Base-by-base conservation (phyloP, 2,113 vertebrate species). In the Nyctereutes procyonoides region DNA sequence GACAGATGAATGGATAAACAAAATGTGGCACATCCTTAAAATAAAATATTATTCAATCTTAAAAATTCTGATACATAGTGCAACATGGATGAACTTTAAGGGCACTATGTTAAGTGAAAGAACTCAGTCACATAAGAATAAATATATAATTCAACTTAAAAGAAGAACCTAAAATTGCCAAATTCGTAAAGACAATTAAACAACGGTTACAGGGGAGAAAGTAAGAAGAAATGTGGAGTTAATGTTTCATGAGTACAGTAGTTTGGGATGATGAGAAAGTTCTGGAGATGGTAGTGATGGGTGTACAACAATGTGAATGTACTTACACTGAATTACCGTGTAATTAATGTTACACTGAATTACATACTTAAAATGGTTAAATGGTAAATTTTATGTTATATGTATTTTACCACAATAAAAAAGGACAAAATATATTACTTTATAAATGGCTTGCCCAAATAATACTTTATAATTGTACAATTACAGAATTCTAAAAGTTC, bases 391-490 rank as follows among this genome's bases (percentile, higher is more conserved):
- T 22, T 80, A 51, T 58, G 43, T 71, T 60, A 80, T 51, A 9
- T 58, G 20, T 60, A 65, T 65, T 81, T 83, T 63, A 89, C 19
- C 32, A 73, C 20, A 73, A 48, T 56, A 90, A 83, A 82, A 93
- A 82, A 81, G 35, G 16, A 19, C 26, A 67, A 38, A 53, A 63
- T 58, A 55, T 62, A 87, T 67, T 67, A 65, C 51, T 93, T 93
- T 86, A 90, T 83, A 20, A 95, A 53, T 58, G 28, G 91, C 20
- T 76, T 82, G 15, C 62, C 48, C 19, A 92, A 84, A 96, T 73
- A 81, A 30, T 67, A 94, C 8, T 56, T 71, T 65, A 26, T 71
- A 96, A 81, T 74, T 51, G 35, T 91, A 58, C 32, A 81, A 65
- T 65, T 17, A 92, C 16, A 88, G 38, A 92, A 77, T 84, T 71